Percentiles rank a stretch among this genome's conserved stretches.
Conservation (phyloP, 2,113 vertebrate genomes). For the Psittacula cyanocephala region DNA sequence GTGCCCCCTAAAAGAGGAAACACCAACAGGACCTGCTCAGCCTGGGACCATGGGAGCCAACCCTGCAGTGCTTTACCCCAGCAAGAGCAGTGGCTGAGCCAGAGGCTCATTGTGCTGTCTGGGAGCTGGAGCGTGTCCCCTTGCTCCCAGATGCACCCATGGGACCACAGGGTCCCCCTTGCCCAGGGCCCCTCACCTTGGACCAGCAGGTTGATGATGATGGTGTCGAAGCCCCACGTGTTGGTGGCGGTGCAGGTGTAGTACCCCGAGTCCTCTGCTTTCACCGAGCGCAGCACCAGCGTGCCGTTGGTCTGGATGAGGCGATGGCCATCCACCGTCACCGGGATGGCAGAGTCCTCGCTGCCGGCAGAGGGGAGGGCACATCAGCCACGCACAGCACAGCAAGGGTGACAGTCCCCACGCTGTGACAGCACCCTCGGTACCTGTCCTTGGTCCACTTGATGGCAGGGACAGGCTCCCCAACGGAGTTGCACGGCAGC, state of each 20-base stretch:
- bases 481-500: slow-evolving; percentile 91
- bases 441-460: slow-evolving; percentile 99
- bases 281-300: slow-evolving; percentile 89
- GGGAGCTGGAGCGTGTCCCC: rapidly evolving
- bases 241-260: slow-evolving; percentile 99
- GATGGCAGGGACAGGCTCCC: slow-evolving; percentile 89
- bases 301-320: slow-evolving; percentile 92
- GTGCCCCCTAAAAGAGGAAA: neutral
- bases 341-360: slow-evolving; percentile 91
- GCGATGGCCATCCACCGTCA: slow-evolving; percentile 89
- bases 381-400: rapidly evolving
- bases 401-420: rapidly evolving
- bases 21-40: rapidly evolving
- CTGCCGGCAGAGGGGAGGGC: slow-evolving; percentile 48
- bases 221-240: slow-evolving; percentile 95
- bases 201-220: slow-evolving; percentile 95
- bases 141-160: rapidly evolving
- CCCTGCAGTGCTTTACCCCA: rapidly evolving
- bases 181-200: slow-evolving; percentile 80
- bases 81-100: neutral
- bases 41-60: neutral
- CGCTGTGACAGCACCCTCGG: rapidly evolving
- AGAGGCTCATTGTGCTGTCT: rapidly evolving
- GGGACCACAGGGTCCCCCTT: rapidly evolving
- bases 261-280: slow-evolving; percentile 95